Evolutionary conservation across 2,888 invertebrate species (phyloP), one percentile per base, ranked within the genome.

Genomic region (Athripsodes cinereus): DNA sequence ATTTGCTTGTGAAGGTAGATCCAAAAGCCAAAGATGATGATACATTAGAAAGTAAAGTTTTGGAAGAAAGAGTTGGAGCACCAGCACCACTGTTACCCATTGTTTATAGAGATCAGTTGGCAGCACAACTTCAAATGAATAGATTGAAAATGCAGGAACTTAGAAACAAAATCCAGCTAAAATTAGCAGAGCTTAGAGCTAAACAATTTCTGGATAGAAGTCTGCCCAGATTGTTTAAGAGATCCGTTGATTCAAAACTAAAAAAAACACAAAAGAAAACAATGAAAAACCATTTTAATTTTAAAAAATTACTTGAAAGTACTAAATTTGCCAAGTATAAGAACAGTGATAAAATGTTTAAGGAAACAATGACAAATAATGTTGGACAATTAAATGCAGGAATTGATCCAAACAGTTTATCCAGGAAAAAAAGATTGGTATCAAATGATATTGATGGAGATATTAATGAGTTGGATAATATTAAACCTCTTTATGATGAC

Each of bases 1-100:
- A 57, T 58, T 64, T 3, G 69, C 71, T 57, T 68, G 69, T 58
- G 64, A 66, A 44, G 69, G 66, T 64, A 16, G 51, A 57, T 13
- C 18, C 54, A 21, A 50, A 50, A 44, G 1, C 19, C 10, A 20
- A 51, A 22, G 51, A 52, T 22, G 20, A 48, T 46, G 22, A 16
- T 2, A 13, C 22, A 40, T 11, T 11, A 16, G 55, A 52, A 40
- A 52, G 20, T 22, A 31, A 26, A 40, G 22, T 35, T 20, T 52
- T 40, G 34, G 35, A 55, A 55, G 58, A 49, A 18, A 53, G 50
- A 20, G 19, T 46, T 31, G 34, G 46, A 47, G 40, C 40, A 40
- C 40, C 40, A 40, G 5, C 40, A 8, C 40, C 40, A n/a, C 19
- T 19, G n/a, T 19, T 47, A 2, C 57, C 44, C 2, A n/a, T 11